These are phyloP conservation scores for Mylabris phalerata DNA, from an alignment of 1,140 invertebrate genomes.

Conservation along the genomic window DNA sequence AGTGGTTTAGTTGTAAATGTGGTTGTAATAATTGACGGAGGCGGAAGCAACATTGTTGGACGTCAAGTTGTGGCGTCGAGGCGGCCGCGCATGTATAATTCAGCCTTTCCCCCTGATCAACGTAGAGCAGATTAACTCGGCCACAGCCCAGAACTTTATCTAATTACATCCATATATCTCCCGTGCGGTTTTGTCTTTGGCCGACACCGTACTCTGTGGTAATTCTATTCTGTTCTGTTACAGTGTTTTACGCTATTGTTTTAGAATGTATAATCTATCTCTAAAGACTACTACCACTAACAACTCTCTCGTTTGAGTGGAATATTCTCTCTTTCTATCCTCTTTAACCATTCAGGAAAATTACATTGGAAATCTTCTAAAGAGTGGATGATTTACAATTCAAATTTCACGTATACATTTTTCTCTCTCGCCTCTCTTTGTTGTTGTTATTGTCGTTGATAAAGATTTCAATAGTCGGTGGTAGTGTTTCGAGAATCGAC, in stretches of 20 bases:
- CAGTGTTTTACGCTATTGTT: slow-evolving; percentile 15
- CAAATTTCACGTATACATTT: too few relatives aligned
- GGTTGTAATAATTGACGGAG: slow-evolving; percentile 17
- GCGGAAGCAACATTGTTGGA: slow-evolving; percentile 16
- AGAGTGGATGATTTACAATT: too few relatives aligned
- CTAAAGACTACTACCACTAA: too few relatives aligned
- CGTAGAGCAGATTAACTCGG: slow-evolving; percentile 32
- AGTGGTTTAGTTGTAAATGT: slow-evolving; percentile 1
- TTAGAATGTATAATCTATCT: background rate
- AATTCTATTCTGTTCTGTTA: slow-evolving; percentile 21
- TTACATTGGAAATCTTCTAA: too few relatives aligned
- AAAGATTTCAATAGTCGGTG: too few relatives aligned
- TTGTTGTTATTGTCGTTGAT: too few relatives aligned
- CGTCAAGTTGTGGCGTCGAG: slow-evolving; percentile 21
- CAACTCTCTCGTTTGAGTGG: too few relatives aligned
- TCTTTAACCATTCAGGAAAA: too few relatives aligned
- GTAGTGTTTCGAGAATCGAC: too few relatives aligned
- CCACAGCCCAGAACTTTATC: slow-evolving; percentile 36
- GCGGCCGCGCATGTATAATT: slow-evolving; percentile 25
- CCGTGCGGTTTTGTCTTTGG: slow-evolving; percentile 32
- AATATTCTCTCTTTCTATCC: too few relatives aligned
- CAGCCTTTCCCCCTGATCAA: slow-evolving; percentile 12
- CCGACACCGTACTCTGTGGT: slow-evolving; percentile 17
- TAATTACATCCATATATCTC: slow-evolving; percentile 36
- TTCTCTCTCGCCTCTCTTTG: too few relatives aligned